These are phyloP conservation scores for Pseudochirops corinnae DNA, from an alignment of 2,797 vertebrate species.

Conservation along the genomic window DNA sequence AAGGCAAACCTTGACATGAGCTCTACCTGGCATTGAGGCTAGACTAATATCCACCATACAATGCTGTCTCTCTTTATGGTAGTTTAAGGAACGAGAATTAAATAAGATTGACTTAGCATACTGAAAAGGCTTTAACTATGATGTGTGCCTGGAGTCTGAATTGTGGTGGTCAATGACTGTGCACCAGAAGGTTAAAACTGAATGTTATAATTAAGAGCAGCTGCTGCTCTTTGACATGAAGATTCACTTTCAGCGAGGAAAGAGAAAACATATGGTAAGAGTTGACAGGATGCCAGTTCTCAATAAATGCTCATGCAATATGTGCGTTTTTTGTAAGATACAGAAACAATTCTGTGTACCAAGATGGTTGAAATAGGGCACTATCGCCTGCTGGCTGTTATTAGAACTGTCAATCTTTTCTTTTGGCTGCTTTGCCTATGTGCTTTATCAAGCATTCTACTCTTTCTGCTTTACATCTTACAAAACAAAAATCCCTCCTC, in stretches of 20 bases:
- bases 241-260: conserved; percentile 78
- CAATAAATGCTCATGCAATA: conserved; percentile 72
- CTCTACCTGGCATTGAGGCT: background rate
- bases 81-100: conserved; percentile 28
- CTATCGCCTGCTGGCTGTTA: conserved; percentile 62
- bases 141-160: conserved; percentile 35
- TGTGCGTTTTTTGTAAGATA: conserved; percentile 71
- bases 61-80: background rate
- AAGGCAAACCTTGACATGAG: background rate
- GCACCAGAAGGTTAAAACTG: conserved; percentile 73
- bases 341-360: conserved; percentile 56
- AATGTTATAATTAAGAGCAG: conserved; percentile 82
- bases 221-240: conserved; percentile 77
- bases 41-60: background rate
- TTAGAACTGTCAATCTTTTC: conserved; percentile 22
- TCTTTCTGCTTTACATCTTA: background rate
- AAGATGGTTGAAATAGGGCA: conserved; percentile 33
- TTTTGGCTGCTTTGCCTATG: conserved; percentile 12
- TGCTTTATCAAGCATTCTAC: background rate
- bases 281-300: conserved; percentile 57
- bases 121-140: background rate
- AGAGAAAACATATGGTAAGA: conserved; percentile 70
- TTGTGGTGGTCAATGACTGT: conserved; percentile 74
- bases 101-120: conserved; percentile 18
- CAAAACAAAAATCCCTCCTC: background rate